Base-by-base conservation (phyloP, 2,797 vertebrate genomes). In the Acropternis orthonyx region DNA sequence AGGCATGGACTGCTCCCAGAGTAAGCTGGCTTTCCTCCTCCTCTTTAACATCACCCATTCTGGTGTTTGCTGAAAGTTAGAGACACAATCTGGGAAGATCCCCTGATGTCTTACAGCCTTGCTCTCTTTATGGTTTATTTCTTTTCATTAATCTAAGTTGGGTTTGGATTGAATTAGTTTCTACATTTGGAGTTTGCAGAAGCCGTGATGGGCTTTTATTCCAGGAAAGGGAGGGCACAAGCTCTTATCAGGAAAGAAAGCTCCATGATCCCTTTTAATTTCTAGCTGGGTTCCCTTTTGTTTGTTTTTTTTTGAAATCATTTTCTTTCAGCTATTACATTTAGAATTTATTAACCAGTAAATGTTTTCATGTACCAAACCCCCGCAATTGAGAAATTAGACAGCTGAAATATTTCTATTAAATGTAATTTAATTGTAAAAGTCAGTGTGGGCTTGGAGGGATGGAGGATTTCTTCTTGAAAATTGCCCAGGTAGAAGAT, bases 1-100 rank as follows among this genome's bases (percentile, higher is more conserved):
- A 22, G 99, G 99, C 93, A 98, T 97, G 6, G 99, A 99, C 97
- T 99, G 99, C 96, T 99, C 99, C 55, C 99, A 99, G 94, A 98
- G 99, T 99, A 98, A 98, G 97, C 67, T 71, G 1, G 0, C 30
- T 73, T 22, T 51, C 26, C 41, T 41, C 44, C 39, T 66, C 66
- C 1, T 2, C 87, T 63, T 77, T 15, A 24, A 24, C 41, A 52
- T 1, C 30, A 2, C 14, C 0, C 17, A 0, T 7, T 83, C 58
- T 13, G 27, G 24, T 23, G 44, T 74, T 80, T 80, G 79, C 72
- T 67, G 46, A 62, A 71, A 88, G 56, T 77, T 79, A 44, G 44
- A 81, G 71, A 13, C 24, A 26, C 9, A 55, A 77, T 37, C 82
- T 86, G 55, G 71, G 77, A 55, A 85, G 79, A 68, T 95, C 93